These are phyloP conservation scores for Tillus elongatus DNA, from an alignment of 2,888 invertebrate genomes.

Conservation along the genomic window DNA sequence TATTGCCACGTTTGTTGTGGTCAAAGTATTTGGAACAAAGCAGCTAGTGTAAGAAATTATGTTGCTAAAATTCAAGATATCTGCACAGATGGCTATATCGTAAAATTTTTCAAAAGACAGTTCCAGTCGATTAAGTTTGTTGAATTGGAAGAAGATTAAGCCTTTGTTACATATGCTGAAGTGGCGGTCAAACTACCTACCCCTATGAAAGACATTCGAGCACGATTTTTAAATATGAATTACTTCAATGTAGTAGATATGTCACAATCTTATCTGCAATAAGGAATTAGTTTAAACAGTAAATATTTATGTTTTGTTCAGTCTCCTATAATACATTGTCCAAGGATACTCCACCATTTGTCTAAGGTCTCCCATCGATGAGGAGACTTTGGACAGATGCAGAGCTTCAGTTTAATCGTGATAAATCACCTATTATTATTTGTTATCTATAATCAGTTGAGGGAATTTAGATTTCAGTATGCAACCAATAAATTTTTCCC, in stretches of 20 bases:
- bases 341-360: slow-evolving; percentile 1
- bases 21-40: slow-evolving; percentile 1
- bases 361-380: slow-evolving; percentile 1
- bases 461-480: background rate
- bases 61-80: background rate
- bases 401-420: background rate
- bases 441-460: background rate
- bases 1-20: slow-evolving; percentile 3
- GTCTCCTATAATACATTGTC: background rate
- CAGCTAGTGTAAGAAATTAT: slow-evolving; percentile 1
- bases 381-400: background rate
- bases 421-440: background rate
- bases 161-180: no score
- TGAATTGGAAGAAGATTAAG: no score
- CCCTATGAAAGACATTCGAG: no score
- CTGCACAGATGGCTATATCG: slow-evolving; percentile 1
- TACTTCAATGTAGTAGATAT: background rate
- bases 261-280: background rate
- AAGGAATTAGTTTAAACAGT: background rate
- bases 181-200: no score
- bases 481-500: background rate
- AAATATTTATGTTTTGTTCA: slow-evolving; percentile 1
- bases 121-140: background rate
- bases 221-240: no score
- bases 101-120: slow-evolving; percentile 1